Evolutionary conservation across 37 sponge, comb jelly and placozoan species (phyloP), one percentile per base, ranked within the genome.

Genomic region (Chondrosia reniformis): DNA sequence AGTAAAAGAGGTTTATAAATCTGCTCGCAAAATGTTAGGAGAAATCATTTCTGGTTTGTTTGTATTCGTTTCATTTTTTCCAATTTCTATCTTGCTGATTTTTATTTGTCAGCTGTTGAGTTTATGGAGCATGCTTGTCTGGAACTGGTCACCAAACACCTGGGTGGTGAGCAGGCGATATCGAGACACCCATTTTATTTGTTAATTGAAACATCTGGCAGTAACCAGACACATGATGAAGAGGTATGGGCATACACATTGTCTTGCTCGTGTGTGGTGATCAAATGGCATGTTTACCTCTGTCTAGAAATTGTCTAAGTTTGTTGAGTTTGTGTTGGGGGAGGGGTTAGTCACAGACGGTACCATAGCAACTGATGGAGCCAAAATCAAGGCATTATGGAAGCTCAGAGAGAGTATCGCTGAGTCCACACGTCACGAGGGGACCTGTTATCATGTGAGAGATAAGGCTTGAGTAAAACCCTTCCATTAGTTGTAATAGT

Each of bases 131-230:
- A 52, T 13, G 56, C 38, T 3, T 80, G 72, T 15, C 80, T 90
- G 89, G 55, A 84, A 39, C 57, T 92, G 7, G 96, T 98, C 4
- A 45, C 81, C 55, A 83, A 76, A 36, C 78, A 92, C 63, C 74
- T 92, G 0, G 67, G 56, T 0, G 55, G 87, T 13, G 55, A 39
- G 54, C 87, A 83, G 56, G 96, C 99, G 13, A 79, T 97, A 34
- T 46, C 67, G 10, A 22, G 75, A 22, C 74, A 76, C 45, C 87
- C 86, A 0, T 92, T 98, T 81, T 98, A 94, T 63, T 80, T 84
- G 42, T 81, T 98, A 33, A 77, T 97, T 31, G 99, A 98, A 82
- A 95, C 96, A 1, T 89, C 99, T 6, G 99, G 97, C 28, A 92
- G 93, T 12, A 82, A 91, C 76, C 74, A 84, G 24, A 46, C 59